Evolutionary conservation across 1,140 invertebrate species (phyloP), one percentile per base, ranked within the genome.

Genomic region (Leptinotarsa defecta): DNA sequence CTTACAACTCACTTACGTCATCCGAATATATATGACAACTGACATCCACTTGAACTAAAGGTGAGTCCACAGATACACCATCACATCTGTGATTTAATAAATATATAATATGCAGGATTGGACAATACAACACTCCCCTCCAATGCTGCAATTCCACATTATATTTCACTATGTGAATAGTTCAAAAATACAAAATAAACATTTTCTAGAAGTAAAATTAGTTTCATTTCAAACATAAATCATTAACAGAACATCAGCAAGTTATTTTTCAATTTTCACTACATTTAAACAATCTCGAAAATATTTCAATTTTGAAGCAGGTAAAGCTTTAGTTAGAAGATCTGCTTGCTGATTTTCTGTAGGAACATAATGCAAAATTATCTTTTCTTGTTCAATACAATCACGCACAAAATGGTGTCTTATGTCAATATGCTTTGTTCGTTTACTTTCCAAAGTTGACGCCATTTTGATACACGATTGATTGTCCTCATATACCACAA

Each of bases 371-470:
- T 78, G 61, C 15, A 80, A 64, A 61, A 68, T 74, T 34, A 83
- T 76, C 43, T 82, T 70, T 6, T 68, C 76, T 20, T 74, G 64
- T 24, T 73, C 49, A n/a, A 77, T 63, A 22, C 57, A 22, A 62
- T 75, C 70, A 63, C 77, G 48, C 13, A 85, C 73, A 73, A 84
- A 84, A 74, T 84, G 78, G 63, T 83, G 79, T 63, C 79, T 79
- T 17, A 84, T 76, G 63, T 83, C 81, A 73, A 83, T 82, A 76
- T 84, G 83, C 71, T 85, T 85, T 15, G 77, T 80, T 13, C 82
- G 71, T 68, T 77, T 77, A 24, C 19, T 71, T 71, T 78, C 71
- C 24, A 70, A 20, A 65, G 24, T 76, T 43, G 70, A 43, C 17
- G 70, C 34, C 19, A 78, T 73, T 43, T 76, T 78, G 24, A 76